phyloP scores from a whole-genome alignment of 1,140 invertebrate genomes.

The Pentalonia nigronervosa region DNA sequence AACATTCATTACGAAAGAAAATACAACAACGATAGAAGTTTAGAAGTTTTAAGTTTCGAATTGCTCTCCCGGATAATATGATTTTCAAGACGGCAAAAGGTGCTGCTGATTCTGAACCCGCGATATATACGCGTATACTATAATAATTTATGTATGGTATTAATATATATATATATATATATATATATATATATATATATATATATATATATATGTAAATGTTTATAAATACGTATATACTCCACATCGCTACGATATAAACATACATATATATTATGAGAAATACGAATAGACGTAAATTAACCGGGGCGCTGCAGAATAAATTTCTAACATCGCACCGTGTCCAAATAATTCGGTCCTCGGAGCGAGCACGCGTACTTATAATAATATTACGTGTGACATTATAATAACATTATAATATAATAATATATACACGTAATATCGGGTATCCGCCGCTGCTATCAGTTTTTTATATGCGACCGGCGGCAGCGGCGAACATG shows the following conservation, averaged over 20 bases:
- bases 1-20: background rate
- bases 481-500: background rate
- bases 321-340: background rate
- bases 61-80: background rate
- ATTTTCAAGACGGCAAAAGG: background rate
- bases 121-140: too few relatives aligned
- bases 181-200: too few relatives aligned
- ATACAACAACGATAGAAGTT: background rate
- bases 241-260: background rate
- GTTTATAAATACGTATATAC: background rate
- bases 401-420: background rate
- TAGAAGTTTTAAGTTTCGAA: background rate
- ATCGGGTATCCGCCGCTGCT: background rate
- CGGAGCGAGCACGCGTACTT: too few relatives aligned
- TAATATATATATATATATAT: background rate
- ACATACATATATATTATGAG: background rate
- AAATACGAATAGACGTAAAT: background rate
- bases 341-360: background rate
- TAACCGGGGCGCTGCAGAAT: background rate
- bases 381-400: too few relatives aligned
- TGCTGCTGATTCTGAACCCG: background rate
- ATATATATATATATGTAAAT: background rate
- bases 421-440: background rate
- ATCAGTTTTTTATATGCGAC: background rate
- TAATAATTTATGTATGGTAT: too few relatives aligned